Evolutionary conservation across 2,113 vertebrate species (phyloP).

Genomic region (Microcebus ravelobensis): DNA sequence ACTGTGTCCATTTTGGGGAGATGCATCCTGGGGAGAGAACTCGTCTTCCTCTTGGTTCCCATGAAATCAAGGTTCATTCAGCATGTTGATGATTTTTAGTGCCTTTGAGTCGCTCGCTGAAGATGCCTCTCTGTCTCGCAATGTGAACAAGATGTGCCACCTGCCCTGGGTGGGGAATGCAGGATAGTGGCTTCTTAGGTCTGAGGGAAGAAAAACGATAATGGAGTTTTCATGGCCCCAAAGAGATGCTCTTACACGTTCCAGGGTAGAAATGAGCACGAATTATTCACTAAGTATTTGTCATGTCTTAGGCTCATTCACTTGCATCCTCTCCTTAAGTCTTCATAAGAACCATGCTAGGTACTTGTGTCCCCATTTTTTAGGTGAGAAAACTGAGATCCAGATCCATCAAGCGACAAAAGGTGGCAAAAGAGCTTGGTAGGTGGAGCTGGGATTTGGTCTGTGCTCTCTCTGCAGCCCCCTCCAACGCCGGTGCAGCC

Average conservation of each 20-base stretch:
- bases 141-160: neutral
- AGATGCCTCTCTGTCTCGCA: neutral
- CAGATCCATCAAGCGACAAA: neutral
- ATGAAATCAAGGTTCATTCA: neutral
- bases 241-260: neutral
- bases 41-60: neutral
- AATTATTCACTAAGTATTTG: neutral
- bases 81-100: neutral
- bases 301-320: neutral
- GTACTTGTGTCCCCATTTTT: neutral
- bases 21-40: neutral
- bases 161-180: neutral
- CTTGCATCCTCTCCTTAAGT: neutral
- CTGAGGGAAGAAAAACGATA: neutral
- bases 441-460: neutral
- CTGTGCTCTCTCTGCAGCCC: too few species aligned
- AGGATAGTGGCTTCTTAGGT: neutral
- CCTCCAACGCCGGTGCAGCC: accelerated
- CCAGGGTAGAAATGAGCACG: neutral
- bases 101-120: neutral
- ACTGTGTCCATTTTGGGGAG: neutral
- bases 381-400: neutral
- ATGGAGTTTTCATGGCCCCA: neutral
- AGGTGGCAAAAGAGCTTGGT: neutral
- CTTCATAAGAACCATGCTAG: neutral